Evolutionary conservation across 2,888 invertebrate species (phyloP), one percentile per base, ranked within the genome.

Genomic region (Pyralis farinalis): DNA sequence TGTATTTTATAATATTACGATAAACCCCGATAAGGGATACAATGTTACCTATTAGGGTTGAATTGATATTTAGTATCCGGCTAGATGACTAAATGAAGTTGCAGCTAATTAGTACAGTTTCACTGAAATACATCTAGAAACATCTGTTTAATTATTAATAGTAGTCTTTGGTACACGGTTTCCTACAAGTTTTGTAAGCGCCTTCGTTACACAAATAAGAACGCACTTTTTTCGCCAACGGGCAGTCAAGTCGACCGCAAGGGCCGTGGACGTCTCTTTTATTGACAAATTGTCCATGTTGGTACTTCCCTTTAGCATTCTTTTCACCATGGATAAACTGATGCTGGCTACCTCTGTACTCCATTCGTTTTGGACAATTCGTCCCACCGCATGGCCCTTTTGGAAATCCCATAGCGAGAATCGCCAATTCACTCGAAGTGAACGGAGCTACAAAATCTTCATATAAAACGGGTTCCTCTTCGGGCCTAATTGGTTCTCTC

Each of bases 371-470:
- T 1, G 69, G 72, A 55, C 88, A 88, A 35, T 88, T 88, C 0
- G 84, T 86, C n/a, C 88, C 88, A 40, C 86, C 87, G 52, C 88
- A 88, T 1, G 87, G 87, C 0, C 88, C 88, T 56, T 86, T 88
- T 1, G 88, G 88, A 40, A 88, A 88, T 31, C 88, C 88, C 88
- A 88, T 88, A 0, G 88, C 60, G n/a, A 88, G 61, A 40, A 88
- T 88, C 0, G 79, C 74, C 4, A 88, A 53, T 49, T 88, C 88
- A 38, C 81, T 82, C 1, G 50, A 32, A 16, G 86, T 82, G 43
- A 67, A 88, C 1, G 88, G 87, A 34, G 87, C 86, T 1, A 76
- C 74, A 47, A 66, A 88, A 0, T 86, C 85, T 45, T 88, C 86
- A 42, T 70, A 86, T 0, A 74, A 32, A 12, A 53, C 63, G 0